Conservation (phyloP, 2,888 invertebrate genomes). For the Saturnia japonica region DNA sequence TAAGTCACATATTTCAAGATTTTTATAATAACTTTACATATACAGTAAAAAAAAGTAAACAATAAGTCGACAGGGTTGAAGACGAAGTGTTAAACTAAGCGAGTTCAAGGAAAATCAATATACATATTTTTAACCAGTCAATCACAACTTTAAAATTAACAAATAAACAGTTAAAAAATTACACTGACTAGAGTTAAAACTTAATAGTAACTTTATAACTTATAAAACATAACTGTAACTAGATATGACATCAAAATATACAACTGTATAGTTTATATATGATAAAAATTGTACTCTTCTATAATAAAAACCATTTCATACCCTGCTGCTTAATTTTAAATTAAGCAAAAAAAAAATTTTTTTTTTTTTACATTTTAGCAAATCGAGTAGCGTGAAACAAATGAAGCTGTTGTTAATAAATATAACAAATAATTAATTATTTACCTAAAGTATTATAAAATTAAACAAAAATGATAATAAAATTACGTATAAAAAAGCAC, state of each 20-base stretch:
- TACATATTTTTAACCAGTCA: slow-evolving; percentile 2
- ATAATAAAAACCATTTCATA: not conserved
- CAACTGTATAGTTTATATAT: not conserved
- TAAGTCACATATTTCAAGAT: not conserved
- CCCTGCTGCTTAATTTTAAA: not conserved
- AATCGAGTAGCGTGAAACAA: not conserved
- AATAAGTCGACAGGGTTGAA: not conserved
- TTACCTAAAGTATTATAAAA: no score
- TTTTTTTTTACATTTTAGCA: not conserved
- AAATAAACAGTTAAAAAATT: slow-evolving; percentile 51
- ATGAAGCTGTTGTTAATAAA: no score
- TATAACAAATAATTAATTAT: no score
- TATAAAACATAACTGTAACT: slow-evolving; percentile 10
- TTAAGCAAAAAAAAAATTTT: not conserved
- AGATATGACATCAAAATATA: slow-evolving; percentile 11
- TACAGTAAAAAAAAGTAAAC: not conserved
- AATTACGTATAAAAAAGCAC: not conserved
- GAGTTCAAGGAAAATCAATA: not conserved
- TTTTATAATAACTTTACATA: slow-evolving; percentile 10
- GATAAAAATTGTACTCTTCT: slow-evolving; percentile 1
- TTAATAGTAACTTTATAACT: slow-evolving; percentile 32
- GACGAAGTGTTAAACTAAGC: not conserved
- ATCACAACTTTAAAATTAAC: slow-evolving; percentile 11
- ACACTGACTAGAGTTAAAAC: slow-evolving; percentile 71
- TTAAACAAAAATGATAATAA: no score